Percentiles rank a stretch among this genome's conserved stretches.
Conservation (phyloP, 64 coral and sea anemone species). For the Pachyseris speciosa region DNA sequence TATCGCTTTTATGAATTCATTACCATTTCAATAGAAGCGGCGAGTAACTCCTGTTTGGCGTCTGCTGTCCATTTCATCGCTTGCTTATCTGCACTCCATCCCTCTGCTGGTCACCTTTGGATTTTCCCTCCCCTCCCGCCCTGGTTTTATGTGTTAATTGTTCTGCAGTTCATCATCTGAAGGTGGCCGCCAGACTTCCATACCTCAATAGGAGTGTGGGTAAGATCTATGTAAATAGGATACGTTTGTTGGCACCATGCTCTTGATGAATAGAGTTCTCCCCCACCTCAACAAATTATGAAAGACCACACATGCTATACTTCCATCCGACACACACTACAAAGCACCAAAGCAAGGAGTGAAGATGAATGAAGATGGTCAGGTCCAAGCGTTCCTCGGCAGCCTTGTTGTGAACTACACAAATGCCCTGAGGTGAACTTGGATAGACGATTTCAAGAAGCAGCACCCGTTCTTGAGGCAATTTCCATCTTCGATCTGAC, state of each 20-base stretch:
- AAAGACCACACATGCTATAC: conserved; percentile 47
- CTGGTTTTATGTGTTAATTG: too few relatives aligned
- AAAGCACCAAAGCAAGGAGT: conserved; percentile 15
- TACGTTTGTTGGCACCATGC: conserved; percentile 48
- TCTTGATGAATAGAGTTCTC: conserved; percentile 37
- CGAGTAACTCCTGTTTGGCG: too few relatives aligned
- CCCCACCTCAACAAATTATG: conserved; percentile 49
- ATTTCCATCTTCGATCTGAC: conserved; percentile 19
- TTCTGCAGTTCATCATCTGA: too few relatives aligned
- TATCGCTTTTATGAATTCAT: too few relatives aligned
- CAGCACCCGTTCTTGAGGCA: neutral
- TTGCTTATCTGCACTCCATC: too few relatives aligned
- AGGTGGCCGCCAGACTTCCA: too few relatives aligned
- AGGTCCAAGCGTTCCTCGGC: neutral
- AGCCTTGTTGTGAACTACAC: conserved; percentile 21
- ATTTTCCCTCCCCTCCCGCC: too few relatives aligned
- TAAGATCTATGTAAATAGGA: too few relatives aligned
- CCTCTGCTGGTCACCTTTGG: too few relatives aligned
- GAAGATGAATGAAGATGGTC: neutral
- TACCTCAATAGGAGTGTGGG: too few relatives aligned
- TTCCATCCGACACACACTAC: conserved; percentile 34
- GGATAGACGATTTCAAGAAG: neutral
- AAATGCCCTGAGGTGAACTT: conserved; percentile 9
- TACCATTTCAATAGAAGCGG: too few relatives aligned
- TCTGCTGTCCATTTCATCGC: too few relatives aligned